Percentiles rank a stretch among this genome's conserved stretches.
Evolutionary conservation across 1,140 invertebrate genomes (phyloP).

Genomic region (Centruroides sculpturatus): DNA sequence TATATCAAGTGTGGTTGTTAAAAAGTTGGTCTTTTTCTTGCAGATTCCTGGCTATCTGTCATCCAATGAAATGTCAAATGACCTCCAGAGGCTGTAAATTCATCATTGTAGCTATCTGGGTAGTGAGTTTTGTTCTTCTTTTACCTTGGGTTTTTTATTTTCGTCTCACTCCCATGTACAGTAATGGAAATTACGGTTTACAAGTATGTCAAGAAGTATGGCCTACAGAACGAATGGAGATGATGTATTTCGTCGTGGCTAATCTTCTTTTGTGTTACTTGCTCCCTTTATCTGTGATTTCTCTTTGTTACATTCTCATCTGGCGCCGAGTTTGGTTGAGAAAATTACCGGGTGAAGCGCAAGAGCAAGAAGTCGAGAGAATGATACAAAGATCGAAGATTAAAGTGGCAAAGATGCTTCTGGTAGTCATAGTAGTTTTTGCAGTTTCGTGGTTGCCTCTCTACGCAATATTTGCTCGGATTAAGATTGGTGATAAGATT

Average conservation of each 20-base stretch:
- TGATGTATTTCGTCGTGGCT: constrained; percentile 73
- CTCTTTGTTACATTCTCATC: constrained; percentile 80
- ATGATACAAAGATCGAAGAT: constrained; percentile 62
- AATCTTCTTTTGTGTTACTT: constrained; percentile 83
- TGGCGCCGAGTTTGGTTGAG: constrained; percentile 80
- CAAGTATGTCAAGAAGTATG: constrained; percentile 68
- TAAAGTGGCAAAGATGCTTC: constrained; percentile 68
- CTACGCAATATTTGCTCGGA: constrained; percentile 73
- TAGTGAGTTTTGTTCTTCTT: constrained; percentile 63
- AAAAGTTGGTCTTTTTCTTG: neutral
- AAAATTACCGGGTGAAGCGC: constrained; percentile 73
- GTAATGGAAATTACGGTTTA: constrained; percentile 24
- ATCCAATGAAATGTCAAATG: constrained; percentile 79
- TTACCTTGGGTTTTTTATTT: constrained; percentile 84
- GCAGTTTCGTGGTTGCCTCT: constrained; percentile 88
- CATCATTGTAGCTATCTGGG: constrained; percentile 84
- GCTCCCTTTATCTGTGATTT: constrained; percentile 79
- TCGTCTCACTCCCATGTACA: constrained; percentile 47
- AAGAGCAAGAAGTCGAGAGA: constrained; percentile 72
- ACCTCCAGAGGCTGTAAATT: constrained; percentile 64
- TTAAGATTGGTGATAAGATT: constrained; percentile 49
- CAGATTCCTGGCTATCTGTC: constrained; percentile 91
- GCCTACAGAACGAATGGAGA: constrained; percentile 60
- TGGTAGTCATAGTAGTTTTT: constrained; percentile 86
- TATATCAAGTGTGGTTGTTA: neutral